Evolutionary conservation across 2,797 vertebrate genomes (phyloP).

Genomic region (Characodon lateralis): DNA sequence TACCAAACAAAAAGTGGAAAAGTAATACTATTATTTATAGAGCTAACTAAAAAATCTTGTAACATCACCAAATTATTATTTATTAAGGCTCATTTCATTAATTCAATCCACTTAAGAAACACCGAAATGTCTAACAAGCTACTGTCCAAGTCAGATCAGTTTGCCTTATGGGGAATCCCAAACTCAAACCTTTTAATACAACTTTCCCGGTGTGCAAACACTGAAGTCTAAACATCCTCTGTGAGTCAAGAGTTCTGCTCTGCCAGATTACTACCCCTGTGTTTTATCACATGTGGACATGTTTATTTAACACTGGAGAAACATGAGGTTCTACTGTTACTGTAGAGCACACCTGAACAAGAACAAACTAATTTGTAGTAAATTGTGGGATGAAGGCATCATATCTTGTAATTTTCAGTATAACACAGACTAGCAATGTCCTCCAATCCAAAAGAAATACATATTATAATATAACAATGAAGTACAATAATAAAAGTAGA

Average conservation of each 20-base stretch:
- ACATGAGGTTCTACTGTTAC: background rate
- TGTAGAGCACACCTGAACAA: background rate
- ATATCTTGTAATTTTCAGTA: background rate
- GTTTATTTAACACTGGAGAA: constrained; percentile 18
- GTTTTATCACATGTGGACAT: constrained; percentile 41
- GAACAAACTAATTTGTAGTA: background rate
- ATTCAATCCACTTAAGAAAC: background rate
- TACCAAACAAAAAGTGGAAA: background rate
- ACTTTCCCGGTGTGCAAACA: constrained; percentile 50
- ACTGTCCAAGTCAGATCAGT: constrained; percentile 13
- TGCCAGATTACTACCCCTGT: constrained; percentile 30
- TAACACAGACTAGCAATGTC: background rate
- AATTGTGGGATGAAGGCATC: background rate
- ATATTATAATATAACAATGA: too few relatives aligned
- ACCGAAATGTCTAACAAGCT: constrained; percentile 2
- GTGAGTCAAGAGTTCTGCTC: constrained; percentile 60
- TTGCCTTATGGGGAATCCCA: constrained; percentile 58
- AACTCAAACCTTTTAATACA: constrained; percentile 41
- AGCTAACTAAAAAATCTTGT: background rate
- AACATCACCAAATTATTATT: background rate
- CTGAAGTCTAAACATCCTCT: constrained; percentile 71
- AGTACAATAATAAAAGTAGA: background rate
- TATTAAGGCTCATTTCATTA: background rate
- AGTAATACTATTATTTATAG: background rate
- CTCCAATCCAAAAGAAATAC: background rate